Conservation (phyloP, 1,140 invertebrate genomes). For the Drosophila bocki region DNA sequence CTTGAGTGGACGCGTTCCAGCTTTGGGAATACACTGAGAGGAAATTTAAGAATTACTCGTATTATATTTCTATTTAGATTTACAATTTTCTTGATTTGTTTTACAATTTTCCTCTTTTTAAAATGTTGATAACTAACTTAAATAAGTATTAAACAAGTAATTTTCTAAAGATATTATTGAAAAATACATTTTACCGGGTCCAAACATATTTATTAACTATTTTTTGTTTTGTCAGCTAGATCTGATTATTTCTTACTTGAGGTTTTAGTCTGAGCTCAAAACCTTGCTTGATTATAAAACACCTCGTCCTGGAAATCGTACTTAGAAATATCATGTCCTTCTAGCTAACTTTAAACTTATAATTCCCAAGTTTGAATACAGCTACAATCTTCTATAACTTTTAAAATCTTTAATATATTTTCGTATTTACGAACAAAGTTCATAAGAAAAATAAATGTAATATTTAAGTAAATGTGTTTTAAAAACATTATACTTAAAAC, state of each 20-base stretch:
- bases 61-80: background rate
- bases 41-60: background rate
- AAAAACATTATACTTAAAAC: too few species aligned
- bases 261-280: too few species aligned
- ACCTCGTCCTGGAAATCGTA: background rate
- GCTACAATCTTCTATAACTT: background rate
- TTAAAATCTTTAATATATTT: background rate
- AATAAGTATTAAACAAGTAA: too few species aligned
- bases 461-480: too few species aligned
- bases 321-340: background rate
- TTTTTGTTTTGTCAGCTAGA: too few species aligned
- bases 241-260: background rate
- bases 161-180: too few species aligned
- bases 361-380: background rate
- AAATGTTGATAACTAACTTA: too few species aligned
- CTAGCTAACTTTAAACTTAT: too few species aligned
- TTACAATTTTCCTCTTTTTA: background rate
- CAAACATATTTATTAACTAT: too few species aligned
- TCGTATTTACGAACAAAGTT: background rate
- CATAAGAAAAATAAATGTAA: background rate
- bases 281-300: too few species aligned
- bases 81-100: background rate
- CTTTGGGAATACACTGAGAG: conserved; percentile 22
- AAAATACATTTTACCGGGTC: too few species aligned
- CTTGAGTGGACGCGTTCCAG: conserved; percentile 29